Base-by-base conservation (phyloP, 2,888 invertebrate species). In the Apodemia duryi region DNA sequence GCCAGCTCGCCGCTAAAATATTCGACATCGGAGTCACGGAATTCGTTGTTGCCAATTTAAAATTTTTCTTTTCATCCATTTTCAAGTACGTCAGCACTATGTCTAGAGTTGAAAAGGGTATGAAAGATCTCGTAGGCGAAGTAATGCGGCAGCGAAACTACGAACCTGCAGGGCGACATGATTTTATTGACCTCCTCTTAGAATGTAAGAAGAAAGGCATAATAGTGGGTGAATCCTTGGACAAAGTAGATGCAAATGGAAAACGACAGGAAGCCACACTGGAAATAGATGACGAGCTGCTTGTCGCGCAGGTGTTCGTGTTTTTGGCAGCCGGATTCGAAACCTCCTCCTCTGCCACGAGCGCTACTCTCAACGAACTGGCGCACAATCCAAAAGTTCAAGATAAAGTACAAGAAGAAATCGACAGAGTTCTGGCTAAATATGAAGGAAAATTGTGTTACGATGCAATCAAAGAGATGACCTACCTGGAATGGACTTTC, bases 251-350 rank as follows among this genome's bases (percentile, higher is more conserved):
- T 2, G 54, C 65, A 2, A 72, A 74, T n/a, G 74, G 74, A 0
- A 65, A 66, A 5, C 71, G 74, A 5, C 69, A 69, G 62, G 35
- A 38, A 13, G 68, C 69, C 0, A 51, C 67, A 4, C 35, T 74
- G 13, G 71, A 70, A 13, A 64, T 75, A 65, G 66, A 71, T 28
- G 72, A 72, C n/a, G 65, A 65, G 1, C 60, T 74, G 21, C 51
- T 75, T 10, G 73, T 68, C 3, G 73, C 74, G 43, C 75, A 72
- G 66, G 71, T 72, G 2, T 86, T 88, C 61, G 77, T 88, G 11
- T 88, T 88, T 70, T 86, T 87, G 57, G 84, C 84, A 1, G 92
- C 91, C 0, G 92, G 92, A 0, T 92, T 91, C 62, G 92, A 92
- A 68, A 91, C 92, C 0, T 92, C 91, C 0, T 90, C 92, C 0